Conservation (phyloP, 2,888 invertebrate species). For the Ypsolopha scabrella region DNA sequence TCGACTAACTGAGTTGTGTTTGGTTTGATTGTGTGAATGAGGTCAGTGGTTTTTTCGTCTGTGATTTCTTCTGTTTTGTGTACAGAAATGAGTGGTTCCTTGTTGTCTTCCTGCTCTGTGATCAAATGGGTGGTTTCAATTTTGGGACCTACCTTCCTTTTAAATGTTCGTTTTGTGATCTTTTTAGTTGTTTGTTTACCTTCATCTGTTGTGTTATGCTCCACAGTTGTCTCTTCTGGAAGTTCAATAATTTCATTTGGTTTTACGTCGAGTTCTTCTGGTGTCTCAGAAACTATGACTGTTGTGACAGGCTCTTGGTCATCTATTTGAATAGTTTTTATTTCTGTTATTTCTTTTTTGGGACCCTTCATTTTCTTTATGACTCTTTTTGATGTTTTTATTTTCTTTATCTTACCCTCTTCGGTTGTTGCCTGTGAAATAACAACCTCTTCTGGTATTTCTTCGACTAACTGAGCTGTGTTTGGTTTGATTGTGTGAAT, state of each 20-base stretch:
- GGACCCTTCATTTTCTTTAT: constrained; percentile 13
- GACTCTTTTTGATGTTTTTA: constrained; percentile 13
- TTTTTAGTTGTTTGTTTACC: constrained; percentile 10
- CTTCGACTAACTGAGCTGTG: constrained; percentile 11
- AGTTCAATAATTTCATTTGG: constrained; percentile 7
- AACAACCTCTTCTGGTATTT: constrained; percentile 7
- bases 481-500: constrained; percentile 1
- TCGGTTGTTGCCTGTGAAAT: constrained; percentile 16
- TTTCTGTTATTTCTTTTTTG: constrained; percentile 18
- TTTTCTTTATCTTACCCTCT: constrained; percentile 13
- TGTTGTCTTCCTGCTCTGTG: constrained; percentile 47
- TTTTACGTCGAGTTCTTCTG: constrained; percentile 4
- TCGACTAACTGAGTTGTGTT: constrained; percentile 3
- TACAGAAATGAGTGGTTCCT: constrained; percentile 21
- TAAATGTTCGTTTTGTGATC: constrained; percentile 12
- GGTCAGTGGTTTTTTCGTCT: constrained; percentile 13
- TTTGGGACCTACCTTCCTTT: constrained; percentile 1
- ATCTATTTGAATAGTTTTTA: constrained; percentile 19
- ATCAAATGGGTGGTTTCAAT: constrained; percentile 42
- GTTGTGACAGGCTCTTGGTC: constrained; percentile 9
- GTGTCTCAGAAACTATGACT: constrained; percentile 14
- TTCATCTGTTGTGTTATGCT: constrained; percentile 10
- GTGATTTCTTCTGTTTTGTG: constrained; percentile 23
- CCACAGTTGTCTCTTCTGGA: constrained; percentile 19
- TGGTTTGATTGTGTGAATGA: not conserved